Percentiles rank a stretch among this genome's conserved stretches.
These are phyloP conservation scores for Lumbricus terrestris DNA, from an alignment of 2,888 invertebrate species.

Conservation along the genomic window DNA sequence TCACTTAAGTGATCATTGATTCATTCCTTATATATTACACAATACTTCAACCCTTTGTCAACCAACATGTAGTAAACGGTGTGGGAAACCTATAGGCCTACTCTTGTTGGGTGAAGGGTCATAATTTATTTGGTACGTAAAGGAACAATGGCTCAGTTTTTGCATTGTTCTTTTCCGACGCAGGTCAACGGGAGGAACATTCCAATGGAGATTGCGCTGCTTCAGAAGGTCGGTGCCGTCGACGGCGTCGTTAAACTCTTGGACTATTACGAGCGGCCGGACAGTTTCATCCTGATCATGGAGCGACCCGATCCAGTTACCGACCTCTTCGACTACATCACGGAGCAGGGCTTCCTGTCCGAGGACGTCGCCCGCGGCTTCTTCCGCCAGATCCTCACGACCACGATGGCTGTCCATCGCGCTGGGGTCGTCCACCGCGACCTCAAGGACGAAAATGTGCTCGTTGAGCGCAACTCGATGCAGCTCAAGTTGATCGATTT, in stretches of 20 bases:
- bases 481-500: slow-evolving; percentile 67
- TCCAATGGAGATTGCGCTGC: slow-evolving; percentile 65
- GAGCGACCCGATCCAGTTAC: slow-evolving; percentile 64
- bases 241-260: slow-evolving; percentile 64
- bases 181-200: slow-evolving; percentile 44
- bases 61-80: too few relatives aligned
- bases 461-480: slow-evolving; percentile 64
- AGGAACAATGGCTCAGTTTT: not conserved
- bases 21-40: not conserved
- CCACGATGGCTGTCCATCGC: slow-evolving; percentile 62
- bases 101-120: too few relatives aligned
- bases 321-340: slow-evolving; percentile 68
- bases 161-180: not conserved
- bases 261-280: slow-evolving; percentile 63
- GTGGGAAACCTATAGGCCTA: too few relatives aligned
- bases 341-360: slow-evolving; percentile 63
- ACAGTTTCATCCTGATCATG: slow-evolving; percentile 65
- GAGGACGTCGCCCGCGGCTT: slow-evolving; percentile 63
- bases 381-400: slow-evolving; percentile 65
- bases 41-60: too few relatives aligned
- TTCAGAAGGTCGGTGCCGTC: slow-evolving; percentile 62
- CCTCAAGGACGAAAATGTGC: slow-evolving; percentile 68
- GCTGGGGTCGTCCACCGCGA: slow-evolving; percentile 65
- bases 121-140: not conserved
- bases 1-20: too few relatives aligned